Evolutionary conservation across 2,797 vertebrate species (phyloP).

Genomic region (Chanos chanos): DNA sequence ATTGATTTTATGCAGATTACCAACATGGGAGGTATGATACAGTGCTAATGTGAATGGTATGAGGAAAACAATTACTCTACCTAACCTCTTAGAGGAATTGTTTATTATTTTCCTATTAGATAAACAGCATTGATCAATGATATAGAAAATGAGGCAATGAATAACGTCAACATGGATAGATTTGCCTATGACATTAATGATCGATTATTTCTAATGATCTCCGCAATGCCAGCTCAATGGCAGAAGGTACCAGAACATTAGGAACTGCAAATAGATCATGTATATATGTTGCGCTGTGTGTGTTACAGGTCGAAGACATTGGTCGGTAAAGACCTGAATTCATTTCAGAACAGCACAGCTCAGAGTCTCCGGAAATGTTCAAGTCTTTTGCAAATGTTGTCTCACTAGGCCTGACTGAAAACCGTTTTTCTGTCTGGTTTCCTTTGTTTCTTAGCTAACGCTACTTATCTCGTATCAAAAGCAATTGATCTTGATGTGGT

Average conservation of each 20-base stretch:
- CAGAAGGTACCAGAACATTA: constrained; percentile 70
- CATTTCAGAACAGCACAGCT: too few relatives aligned
- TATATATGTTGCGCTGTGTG: neutral
- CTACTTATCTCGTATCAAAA: constrained; percentile 79
- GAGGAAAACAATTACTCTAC: constrained; percentile 96
- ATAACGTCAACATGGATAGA: constrained; percentile 96
- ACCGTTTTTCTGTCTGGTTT: constrained; percentile 26
- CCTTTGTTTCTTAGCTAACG: constrained; percentile 30
- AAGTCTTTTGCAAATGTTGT: too few relatives aligned
- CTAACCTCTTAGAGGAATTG: constrained; percentile 91
- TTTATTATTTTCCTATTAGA: constrained; percentile 99
- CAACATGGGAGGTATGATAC: constrained; percentile 83
- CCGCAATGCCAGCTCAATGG: constrained; percentile 93
- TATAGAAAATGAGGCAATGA: constrained; percentile 88
- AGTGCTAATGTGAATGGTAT: constrained; percentile 83
- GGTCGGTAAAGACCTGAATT: too few relatives aligned
- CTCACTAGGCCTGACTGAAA: constrained; percentile 19
- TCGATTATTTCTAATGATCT: constrained; percentile 91
- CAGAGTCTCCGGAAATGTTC: too few relatives aligned
- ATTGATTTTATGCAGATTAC: constrained; percentile 99
- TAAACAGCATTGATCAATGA: constrained; percentile 97
- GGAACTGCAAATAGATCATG: constrained; percentile 20
- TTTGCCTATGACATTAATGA: constrained; percentile 85
- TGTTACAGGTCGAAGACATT: too few relatives aligned
- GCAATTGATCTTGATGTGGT: constrained; percentile 96